Percentiles rank a stretch among this genome's conserved stretches.
phyloP scores from a whole-genome alignment of 1,140 invertebrate genomes.

The Holcopasites calliopsidis region DNA sequence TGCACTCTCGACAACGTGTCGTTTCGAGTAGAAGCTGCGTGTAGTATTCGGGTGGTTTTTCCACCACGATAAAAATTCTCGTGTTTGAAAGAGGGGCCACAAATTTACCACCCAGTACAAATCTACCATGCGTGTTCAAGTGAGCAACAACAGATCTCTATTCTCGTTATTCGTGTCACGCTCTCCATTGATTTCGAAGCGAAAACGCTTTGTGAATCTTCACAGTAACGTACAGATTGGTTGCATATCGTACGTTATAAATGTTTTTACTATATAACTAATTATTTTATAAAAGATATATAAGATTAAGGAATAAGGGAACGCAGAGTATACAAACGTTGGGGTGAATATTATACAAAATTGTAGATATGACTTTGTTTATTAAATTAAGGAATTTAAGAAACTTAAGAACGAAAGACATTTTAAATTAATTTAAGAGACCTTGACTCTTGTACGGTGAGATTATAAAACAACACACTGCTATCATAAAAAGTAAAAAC shows the following conservation, averaged over 20 bases:
- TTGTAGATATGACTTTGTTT: too few relatives aligned
- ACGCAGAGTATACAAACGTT: too few relatives aligned
- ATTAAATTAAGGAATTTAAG: too few relatives aligned
- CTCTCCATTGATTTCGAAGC: conserved; percentile 7
- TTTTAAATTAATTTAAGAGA: too few relatives aligned
- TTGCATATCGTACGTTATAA: neutral
- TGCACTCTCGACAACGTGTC: neutral
- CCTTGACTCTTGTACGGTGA: too few relatives aligned
- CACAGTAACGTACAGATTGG: neutral
- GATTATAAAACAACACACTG: too few relatives aligned
- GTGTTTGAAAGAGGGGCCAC: conserved; percentile 7
- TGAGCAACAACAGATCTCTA: conserved; percentile 33
- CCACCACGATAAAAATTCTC: neutral
- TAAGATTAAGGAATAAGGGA: neutral
- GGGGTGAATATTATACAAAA: too few relatives aligned
- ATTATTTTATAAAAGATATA: neutral
- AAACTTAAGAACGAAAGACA: too few relatives aligned
- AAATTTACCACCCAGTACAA: conserved; percentile 10
- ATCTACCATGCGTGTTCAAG: conserved; percentile 12
- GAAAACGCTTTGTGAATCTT: conserved; percentile 11
- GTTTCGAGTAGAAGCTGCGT: neutral
- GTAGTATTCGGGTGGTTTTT: conserved; percentile 14
- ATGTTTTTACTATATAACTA: neutral
- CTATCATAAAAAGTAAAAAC: too few relatives aligned
- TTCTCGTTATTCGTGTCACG: conserved; percentile 7